Percentiles rank a stretch among this genome's conserved stretches.
These are phyloP conservation scores for Limanda limanda DNA, from an alignment of 2,113 vertebrate species.

Conservation along the genomic window DNA sequence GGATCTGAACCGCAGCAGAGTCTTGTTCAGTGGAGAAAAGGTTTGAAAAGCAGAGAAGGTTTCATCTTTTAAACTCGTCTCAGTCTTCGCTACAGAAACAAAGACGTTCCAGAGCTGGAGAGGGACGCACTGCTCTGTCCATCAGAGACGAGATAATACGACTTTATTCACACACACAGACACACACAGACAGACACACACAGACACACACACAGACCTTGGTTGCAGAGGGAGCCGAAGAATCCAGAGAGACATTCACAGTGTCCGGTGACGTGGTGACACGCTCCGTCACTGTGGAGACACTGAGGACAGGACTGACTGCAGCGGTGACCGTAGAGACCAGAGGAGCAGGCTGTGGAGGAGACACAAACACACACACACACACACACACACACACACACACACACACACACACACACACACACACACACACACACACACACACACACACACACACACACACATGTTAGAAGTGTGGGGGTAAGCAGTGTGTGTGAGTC, in stretches of 20 bases:
- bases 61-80: too few relatives aligned
- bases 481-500: too few relatives aligned
- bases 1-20: not conserved
- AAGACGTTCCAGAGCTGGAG: too few relatives aligned
- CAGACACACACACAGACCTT: constrained; percentile 79
- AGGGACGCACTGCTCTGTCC: too few relatives aligned
- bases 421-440: constrained; percentile 21
- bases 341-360: constrained; percentile 86
- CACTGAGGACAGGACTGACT: constrained; percentile 89
- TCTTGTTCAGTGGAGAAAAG: too few relatives aligned
- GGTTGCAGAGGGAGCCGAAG: constrained; percentile 90
- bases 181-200: too few relatives aligned
- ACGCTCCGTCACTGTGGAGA: constrained; percentile 87
- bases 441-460: constrained; percentile 16
- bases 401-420: constrained; percentile 1
- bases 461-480: too few relatives aligned
- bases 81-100: too few relatives aligned
- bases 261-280: constrained; percentile 89
- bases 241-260: constrained; percentile 91
- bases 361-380: constrained; percentile 21
- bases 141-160: too few relatives aligned
- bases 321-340: constrained; percentile 89
- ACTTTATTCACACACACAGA: too few relatives aligned
- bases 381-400: constrained; percentile 20
- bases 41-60: too few relatives aligned